Base-by-base conservation (phyloP, 2,797 vertebrate genomes). In the Choloepus didactylus region DNA sequence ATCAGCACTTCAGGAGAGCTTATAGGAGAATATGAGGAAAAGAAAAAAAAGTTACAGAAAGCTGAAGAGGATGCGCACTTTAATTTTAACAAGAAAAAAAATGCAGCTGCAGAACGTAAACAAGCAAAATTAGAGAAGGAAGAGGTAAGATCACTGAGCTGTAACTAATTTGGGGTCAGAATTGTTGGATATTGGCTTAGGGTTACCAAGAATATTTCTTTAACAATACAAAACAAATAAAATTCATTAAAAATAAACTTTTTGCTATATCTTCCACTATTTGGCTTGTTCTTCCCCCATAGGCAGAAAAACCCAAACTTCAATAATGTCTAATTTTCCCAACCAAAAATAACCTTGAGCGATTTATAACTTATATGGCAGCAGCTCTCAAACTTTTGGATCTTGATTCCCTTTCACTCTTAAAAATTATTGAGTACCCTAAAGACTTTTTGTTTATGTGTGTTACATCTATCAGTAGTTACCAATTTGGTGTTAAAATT, bases 1-100 rank as follows among this genome's bases (percentile, higher is more conserved):
- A 99, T 99, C 95, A 99, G 99, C 97, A 98, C 98, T 97, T 99
- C 99, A 0, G 97, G 96, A 85, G 99, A 99, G 62, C 98, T 98
- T 76, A 97, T 98, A 59, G 98, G 97, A n/a, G 99, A 99, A 23
- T 99, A 99, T 93, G 98, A 99, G 27, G 92, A 41, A 90, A 99
- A 99, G 98, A 99, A 99, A 96, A 98, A 96, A 19, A 98, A 98
- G 60, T 97, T 99, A 98, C 98, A 98, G 76, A 98, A 99, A 94
- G 99, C 99, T 3, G 99, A 99, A 96, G 98, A 99, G 87, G 98
- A 99, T 96, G 99, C 99, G 0, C 99, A 99, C 84, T 99, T 99
- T 97, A 98, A 99, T 96, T 99, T 99, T 93, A 99, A 98, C 94
- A 99, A 98, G 97, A 99, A 99, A 96, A 99, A 98, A 97, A 98